Base-by-base conservation (phyloP, 2,113 vertebrate genomes). In the Neotragus moschatus region DNA sequence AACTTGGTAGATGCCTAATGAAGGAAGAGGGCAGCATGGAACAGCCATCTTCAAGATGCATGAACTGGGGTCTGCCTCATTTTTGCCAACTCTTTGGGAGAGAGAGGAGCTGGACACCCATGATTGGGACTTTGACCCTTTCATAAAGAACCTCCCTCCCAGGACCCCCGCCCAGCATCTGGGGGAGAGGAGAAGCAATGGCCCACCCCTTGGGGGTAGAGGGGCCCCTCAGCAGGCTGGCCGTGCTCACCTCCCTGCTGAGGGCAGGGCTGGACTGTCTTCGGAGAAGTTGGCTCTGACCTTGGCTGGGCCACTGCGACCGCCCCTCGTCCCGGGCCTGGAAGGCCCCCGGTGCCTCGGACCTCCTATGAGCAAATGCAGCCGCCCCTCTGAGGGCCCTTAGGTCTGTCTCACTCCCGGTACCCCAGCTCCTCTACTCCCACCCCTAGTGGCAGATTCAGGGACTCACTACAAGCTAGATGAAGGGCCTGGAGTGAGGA, bases 271-370 rank as follows among this genome's bases (percentile, higher is more conserved):
- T 99, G 96, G 99, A 99, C 66, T 98, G 98, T 95, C 99, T 98
- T 90, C 98, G 97, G 93, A 95, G 92, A 63, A 98, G 93, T 30
- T 92, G 98, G 60, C 98, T 98, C 96, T 99, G 99, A 94, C 97
- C 95, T 94, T 98, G 98, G 77, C 99, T 90, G 0, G 99, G 98
- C 81, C 92, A 91, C 19, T 98, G 98, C 53, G 98, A 97, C 3
- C 95, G 96, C 94, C 99, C 99, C 80, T 98, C 98, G 39, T 99
- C 98, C 96, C 97, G 93, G 15, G 98, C 98, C 97, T 99, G 99
- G 98, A 99, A 99, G 19, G 98, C 98, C 89, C 98, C 99, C 47
- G 99, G 97, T 0, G 98, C 98, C 97, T 99, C 99, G 0, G 99
- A 98, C 98, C 98, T 99, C 98, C 99, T 99, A 97, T 47, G 15